Percentiles rank a stretch among this genome's conserved stretches.
These are phyloP conservation scores for Tychaedon coryphoeus DNA, from an alignment of 2,113 vertebrate species.

Conservation along the genomic window DNA sequence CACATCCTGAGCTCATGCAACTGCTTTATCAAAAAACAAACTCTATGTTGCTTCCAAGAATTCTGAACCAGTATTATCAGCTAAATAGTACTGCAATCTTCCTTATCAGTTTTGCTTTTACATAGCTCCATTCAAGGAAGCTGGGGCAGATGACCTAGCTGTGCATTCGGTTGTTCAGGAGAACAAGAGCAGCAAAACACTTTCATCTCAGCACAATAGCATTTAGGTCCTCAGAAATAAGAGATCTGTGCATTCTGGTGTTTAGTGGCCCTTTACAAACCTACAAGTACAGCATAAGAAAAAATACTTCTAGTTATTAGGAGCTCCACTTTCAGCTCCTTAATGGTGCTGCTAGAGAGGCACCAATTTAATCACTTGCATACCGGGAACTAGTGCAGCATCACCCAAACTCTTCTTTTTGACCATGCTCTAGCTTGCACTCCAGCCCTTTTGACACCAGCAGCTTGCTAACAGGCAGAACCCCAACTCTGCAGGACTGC, in stretches of 20 bases:
- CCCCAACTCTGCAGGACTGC: fast-evolving
- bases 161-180: neutral
- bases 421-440: neutral
- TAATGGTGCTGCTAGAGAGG: neutral
- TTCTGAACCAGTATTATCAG: neutral
- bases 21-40: neutral
- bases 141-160: neutral
- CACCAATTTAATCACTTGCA: neutral
- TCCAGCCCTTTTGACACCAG: neutral
- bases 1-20: slow-evolving; percentile 20
- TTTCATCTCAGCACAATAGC: neutral
- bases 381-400: neutral
- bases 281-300: neutral
- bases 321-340: neutral
- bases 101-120: neutral
- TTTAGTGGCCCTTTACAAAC: neutral
- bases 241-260: fast-evolving
- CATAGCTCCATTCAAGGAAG: neutral
- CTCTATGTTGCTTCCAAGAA: neutral
- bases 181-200: neutral
- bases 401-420: neutral
- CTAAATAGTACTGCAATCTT: neutral
- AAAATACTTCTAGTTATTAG: neutral
- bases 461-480: neutral
- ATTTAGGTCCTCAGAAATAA: fast-evolving